phyloP scores from a whole-genome alignment of 2,113 vertebrate species.

The Callionymus lyra region DNA sequence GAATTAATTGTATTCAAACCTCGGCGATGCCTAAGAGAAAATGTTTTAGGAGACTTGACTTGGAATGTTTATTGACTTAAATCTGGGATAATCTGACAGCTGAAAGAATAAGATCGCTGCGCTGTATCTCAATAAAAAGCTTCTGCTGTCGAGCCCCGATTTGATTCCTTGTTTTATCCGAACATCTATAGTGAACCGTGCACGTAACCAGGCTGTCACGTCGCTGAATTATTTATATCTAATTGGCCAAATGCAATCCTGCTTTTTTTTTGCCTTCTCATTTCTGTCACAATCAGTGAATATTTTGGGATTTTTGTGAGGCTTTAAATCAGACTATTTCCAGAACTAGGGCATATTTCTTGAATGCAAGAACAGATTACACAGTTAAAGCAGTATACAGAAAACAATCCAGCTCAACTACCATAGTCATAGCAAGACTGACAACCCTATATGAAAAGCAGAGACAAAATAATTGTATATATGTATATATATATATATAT shows the following conservation, averaged over 20 bases:
- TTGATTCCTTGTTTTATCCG: neutral
- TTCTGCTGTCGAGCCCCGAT: neutral
- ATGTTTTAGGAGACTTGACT: neutral
- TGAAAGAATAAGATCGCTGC: slow-evolving; percentile 2
- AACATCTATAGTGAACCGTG: neutral
- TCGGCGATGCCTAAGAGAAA: neutral
- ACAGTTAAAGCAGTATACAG: too few relatives aligned
- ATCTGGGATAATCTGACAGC: slow-evolving; percentile 12
- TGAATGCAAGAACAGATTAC: too few relatives aligned
- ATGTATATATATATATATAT: too few relatives aligned
- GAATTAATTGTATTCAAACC: neutral
- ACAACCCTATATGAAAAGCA: too few relatives aligned
- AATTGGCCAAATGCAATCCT: neutral
- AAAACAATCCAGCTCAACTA: too few relatives aligned
- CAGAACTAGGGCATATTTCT: too few relatives aligned
- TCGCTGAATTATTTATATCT: neutral
- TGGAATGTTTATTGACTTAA: neutral
- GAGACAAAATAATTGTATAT: too few relatives aligned
- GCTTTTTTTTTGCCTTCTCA: neutral
- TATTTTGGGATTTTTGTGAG: too few relatives aligned
- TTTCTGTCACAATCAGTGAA: neutral
- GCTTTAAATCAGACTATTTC: too few relatives aligned
- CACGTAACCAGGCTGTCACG: too few relatives aligned
- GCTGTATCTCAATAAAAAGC: neutral
- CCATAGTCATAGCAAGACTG: too few relatives aligned